Evolutionary conservation across 37 sponge, comb jelly and placozoan genomes (phyloP).

Genomic region (Haliclona indistincta): DNA sequence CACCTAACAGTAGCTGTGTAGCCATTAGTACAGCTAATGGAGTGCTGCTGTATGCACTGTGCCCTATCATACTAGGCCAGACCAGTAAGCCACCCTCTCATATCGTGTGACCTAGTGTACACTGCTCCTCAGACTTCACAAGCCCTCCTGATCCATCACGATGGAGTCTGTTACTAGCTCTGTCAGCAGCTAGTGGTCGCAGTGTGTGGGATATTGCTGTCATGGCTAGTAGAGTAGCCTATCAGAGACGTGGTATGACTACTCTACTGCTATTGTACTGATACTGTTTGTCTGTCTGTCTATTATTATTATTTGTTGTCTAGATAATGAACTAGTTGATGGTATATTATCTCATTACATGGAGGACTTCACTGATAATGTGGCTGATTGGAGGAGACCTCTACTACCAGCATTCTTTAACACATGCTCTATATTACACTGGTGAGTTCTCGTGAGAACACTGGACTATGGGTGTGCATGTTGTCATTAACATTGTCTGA

Average conservation of each 20-base stretch:
- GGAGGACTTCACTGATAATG: conserved; percentile 24
- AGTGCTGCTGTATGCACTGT: conserved; percentile 4
- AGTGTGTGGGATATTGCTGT: conserved; percentile 56
- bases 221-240: conserved; percentile 29
- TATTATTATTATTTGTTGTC: not conserved
- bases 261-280: not conserved
- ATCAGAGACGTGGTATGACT: not conserved
- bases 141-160: conserved; percentile 19
- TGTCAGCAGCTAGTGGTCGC: conserved; percentile 28
- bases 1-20: conserved; percentile 56
- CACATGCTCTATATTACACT: conserved; percentile 46
- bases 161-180: conserved; percentile 37
- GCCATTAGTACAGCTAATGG: conserved; percentile 9
- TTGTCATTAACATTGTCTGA: too few relatives aligned
- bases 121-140: not conserved
- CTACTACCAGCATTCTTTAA: conserved; percentile 27
- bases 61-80: not conserved
- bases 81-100: not conserved
- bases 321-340: conserved; percentile 15
- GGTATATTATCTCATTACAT: conserved; percentile 34
- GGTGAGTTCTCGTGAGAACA: conserved; percentile 6
- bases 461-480: not conserved
- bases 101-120: not conserved
- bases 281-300: not conserved
- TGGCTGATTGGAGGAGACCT: not conserved